Evolutionary conservation across 2,797 vertebrate genomes (phyloP).

Genomic region (Cirrhinus molitorella): DNA sequence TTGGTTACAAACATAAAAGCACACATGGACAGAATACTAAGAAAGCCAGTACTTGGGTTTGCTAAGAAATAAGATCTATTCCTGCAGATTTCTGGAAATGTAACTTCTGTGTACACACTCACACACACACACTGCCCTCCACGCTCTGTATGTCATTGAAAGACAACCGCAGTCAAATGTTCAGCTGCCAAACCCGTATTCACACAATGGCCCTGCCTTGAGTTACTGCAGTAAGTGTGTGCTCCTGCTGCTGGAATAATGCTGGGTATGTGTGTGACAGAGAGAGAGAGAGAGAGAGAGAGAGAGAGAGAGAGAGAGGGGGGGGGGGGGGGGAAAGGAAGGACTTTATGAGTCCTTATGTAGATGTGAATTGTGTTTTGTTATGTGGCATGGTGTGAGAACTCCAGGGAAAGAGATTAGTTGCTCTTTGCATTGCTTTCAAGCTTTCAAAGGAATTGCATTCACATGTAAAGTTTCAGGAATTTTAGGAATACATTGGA

Average conservation of each 20-base stretch:
- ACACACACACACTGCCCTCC: constrained; percentile 15
- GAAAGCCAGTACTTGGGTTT: constrained; percentile 34
- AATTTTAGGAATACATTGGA: too few relatives aligned
- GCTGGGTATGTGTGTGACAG: constrained; percentile 61
- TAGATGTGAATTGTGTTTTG: constrained; percentile 20
- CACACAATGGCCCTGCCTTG: constrained; percentile 33
- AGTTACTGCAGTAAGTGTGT: constrained; percentile 28
- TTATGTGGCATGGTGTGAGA: constrained; percentile 41
- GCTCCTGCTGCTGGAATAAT: constrained; percentile 37
- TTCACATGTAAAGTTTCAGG: neutral
- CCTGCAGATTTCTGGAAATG: constrained; percentile 35
- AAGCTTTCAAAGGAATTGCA: neutral
- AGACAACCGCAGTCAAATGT: constrained; percentile 37
- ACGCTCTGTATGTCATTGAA: constrained; percentile 38
- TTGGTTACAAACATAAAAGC: constrained; percentile 28
- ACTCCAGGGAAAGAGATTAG: constrained; percentile 47
- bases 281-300: neutral
- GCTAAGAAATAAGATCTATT: constrained; percentile 45
- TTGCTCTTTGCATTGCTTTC: constrained; percentile 20
- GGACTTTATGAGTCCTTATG: constrained; percentile 9
- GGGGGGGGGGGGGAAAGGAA: neutral
- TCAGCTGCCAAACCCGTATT: constrained; percentile 29
- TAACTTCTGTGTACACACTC: constrained; percentile 16
- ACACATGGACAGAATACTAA: constrained; percentile 40
- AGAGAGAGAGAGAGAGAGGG: neutral